These are phyloP conservation scores for Dasyornis broadbenti DNA, from an alignment of 2,113 vertebrate genomes.

Conservation along the genomic window DNA sequence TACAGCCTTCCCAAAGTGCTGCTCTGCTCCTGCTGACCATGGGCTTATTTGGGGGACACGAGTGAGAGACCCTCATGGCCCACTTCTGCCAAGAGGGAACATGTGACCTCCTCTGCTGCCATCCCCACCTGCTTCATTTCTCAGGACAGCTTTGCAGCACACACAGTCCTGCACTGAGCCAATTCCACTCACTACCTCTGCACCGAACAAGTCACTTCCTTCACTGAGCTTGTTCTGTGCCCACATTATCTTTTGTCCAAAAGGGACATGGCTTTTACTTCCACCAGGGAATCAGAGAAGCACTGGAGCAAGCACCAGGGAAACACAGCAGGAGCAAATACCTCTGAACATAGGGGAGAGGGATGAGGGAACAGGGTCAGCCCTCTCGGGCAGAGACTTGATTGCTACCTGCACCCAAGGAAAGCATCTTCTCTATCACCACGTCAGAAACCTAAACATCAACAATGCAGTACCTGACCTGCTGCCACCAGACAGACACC, in stretches of 20 bases:
- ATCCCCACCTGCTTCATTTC: background rate
- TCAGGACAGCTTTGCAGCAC: background rate
- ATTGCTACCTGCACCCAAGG: background rate
- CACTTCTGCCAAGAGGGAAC: background rate
- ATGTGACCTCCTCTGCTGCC: background rate
- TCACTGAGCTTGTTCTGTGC: background rate
- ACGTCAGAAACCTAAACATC: background rate
- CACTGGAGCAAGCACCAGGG: background rate
- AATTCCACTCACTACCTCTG: background rate
- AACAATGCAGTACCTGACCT: rapidly evolving
- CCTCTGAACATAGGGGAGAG: background rate
- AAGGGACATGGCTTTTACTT: background rate
- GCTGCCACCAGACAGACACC: background rate
- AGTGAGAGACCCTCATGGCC: background rate
- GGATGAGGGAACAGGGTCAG: background rate
- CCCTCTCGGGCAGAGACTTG: background rate
- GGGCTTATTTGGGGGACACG: rapidly evolving
- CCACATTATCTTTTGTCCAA: background rate
- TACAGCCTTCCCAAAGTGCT: background rate
- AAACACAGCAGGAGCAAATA: background rate
- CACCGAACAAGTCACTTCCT: background rate
- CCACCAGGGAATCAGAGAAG: rapidly evolving
- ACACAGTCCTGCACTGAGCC: background rate
- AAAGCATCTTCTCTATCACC: background rate
- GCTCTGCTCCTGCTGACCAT: background rate